Evolutionary conservation across 1,140 invertebrate species (phyloP).

Genomic region (Yoshiicerus persimilis): DNA sequence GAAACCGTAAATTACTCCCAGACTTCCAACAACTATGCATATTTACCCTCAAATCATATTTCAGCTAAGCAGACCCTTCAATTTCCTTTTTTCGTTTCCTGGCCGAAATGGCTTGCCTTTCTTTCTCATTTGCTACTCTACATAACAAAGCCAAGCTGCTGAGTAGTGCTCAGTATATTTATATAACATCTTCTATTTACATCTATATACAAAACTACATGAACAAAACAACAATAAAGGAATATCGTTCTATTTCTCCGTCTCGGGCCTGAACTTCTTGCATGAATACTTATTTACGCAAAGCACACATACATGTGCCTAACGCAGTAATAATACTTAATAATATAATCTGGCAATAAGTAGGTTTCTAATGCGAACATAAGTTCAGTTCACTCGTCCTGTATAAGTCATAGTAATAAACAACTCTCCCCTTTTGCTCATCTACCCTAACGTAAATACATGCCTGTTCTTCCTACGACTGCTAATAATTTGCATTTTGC

Average conservation of each 20-base stretch:
- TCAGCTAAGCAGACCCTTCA: conserved; percentile 36
- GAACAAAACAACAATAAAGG: background rate
- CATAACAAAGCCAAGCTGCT: background rate
- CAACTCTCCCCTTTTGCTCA: background rate
- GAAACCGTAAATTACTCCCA: conserved; percentile 41
- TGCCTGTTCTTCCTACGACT: background rate
- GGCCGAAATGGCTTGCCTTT: conserved; percentile 4
- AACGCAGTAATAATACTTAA: background rate
- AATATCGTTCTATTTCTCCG: background rate
- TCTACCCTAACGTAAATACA: background rate
- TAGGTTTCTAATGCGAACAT: background rate
- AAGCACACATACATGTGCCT: background rate
- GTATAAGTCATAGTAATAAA: background rate
- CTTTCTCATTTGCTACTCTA: background rate
- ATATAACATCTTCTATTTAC: background rate
- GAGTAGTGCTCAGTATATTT: background rate
- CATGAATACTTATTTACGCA: background rate
- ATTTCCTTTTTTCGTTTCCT: conserved; percentile 37
- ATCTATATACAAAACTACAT: background rate
- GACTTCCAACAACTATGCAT: conserved; percentile 31
- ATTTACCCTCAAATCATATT: conserved; percentile 43
- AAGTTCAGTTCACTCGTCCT: background rate
- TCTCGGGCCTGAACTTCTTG: no score
- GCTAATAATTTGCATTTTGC: conserved; percentile 26
- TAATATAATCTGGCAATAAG: background rate